Conservation (phyloP, 2,797 vertebrate species). For the Fringilla coelebs region DNA sequence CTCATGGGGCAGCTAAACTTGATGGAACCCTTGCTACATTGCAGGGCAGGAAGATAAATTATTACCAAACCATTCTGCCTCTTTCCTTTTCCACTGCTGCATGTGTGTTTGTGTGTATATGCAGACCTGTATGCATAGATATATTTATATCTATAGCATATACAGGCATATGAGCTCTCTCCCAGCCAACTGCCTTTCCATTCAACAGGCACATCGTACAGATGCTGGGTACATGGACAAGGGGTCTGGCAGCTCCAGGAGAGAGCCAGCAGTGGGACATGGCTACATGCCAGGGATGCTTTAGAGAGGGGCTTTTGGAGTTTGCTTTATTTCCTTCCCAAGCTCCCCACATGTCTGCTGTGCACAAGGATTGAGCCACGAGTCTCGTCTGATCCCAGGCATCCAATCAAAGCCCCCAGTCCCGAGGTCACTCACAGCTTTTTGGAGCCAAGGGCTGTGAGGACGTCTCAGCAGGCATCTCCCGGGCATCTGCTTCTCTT, state of each 20-base stretch:
- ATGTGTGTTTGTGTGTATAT: neutral
- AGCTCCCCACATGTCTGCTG: neutral
- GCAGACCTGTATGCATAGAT: neutral
- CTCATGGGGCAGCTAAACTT: neutral
- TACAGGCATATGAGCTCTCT: neutral
- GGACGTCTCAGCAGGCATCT: neutral
- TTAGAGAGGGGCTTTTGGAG: neutral
- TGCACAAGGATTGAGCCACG: neutral
- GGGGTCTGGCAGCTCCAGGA: neutral
- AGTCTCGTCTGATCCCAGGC: neutral
- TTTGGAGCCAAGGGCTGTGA: neutral
- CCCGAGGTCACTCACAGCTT: neutral
- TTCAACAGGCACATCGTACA: neutral
- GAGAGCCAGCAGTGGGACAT: neutral
- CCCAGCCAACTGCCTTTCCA: conserved; percentile 14
- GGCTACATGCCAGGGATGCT: neutral
- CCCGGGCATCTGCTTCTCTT: neutral
- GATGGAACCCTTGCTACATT: neutral
- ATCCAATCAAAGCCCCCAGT: neutral
- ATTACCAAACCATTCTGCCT: neutral
- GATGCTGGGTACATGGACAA: neutral
- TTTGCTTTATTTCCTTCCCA: neutral
- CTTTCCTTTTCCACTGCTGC: neutral
- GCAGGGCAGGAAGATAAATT: neutral
- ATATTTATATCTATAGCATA: neutral